Evolutionary conservation across 2,113 vertebrate species (phyloP).

Genomic region (Synchiropus splendidus): DNA sequence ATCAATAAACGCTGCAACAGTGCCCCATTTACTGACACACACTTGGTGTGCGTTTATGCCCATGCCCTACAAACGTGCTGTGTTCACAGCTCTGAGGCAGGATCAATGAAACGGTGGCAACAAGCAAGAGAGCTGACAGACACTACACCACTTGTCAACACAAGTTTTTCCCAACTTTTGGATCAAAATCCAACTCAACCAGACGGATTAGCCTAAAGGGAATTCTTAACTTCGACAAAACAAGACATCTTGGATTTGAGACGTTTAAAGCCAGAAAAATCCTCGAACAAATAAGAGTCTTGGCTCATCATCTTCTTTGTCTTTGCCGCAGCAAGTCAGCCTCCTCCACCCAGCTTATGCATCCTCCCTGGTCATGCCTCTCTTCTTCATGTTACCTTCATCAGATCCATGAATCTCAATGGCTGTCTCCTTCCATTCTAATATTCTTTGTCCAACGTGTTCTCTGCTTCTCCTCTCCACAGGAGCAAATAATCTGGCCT

Average conservation of each 20-base stretch:
- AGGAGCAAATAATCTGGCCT: no score
- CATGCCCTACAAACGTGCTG: slow-evolving; percentile 26
- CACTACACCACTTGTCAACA: no score
- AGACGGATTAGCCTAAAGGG: no score
- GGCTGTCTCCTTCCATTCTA: not conserved
- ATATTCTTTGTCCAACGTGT: no score
- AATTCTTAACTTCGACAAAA: slow-evolving; percentile 1
- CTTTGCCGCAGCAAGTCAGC: not conserved
- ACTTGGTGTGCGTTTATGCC: slow-evolving; percentile 9
- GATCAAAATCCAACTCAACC: no score
- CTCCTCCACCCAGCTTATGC: no score
- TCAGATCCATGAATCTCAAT: not conserved
- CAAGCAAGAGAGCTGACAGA: not conserved
- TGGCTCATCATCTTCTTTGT: not conserved
- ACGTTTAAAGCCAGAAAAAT: not conserved
- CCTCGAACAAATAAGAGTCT: no score
- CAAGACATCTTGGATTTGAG: not conserved
- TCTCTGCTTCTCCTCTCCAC: no score
- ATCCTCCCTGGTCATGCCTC: no score
- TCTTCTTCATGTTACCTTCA: not conserved
- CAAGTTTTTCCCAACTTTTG: no score
- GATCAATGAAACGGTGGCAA: slow-evolving; percentile 36
- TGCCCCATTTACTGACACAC: slow-evolving; percentile 31
- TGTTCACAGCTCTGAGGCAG: slow-evolving; percentile 31
- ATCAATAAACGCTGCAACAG: slow-evolving; percentile 18